Evolutionary conservation across 2,797 vertebrate genomes (phyloP).

Genomic region (Lindbergichthys nudifrons): DNA sequence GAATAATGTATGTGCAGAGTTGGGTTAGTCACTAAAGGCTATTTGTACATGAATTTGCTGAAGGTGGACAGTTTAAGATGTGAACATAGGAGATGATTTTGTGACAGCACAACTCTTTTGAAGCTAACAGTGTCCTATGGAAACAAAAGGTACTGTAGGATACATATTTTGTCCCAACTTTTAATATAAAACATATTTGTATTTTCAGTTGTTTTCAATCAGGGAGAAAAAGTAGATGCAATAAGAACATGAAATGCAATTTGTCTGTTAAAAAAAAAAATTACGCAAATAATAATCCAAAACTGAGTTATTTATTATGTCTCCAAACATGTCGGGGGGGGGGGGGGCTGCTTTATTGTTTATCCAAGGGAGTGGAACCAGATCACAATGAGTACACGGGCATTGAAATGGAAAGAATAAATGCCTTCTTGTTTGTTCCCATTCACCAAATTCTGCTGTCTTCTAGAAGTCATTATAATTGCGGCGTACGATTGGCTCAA

Average conservation of each 20-base stretch:
- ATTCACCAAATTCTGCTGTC: constrained; percentile 15
- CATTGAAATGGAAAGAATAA: constrained; percentile 6
- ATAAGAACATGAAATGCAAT: not conserved
- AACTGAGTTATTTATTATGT: not conserved
- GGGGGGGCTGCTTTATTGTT: too few relatives aligned
- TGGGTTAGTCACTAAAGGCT: not conserved
- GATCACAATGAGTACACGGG: not conserved
- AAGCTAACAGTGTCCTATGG: not conserved
- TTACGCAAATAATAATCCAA: not conserved
- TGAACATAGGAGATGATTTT: not conserved
- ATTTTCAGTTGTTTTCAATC: not conserved
- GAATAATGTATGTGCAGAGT: not conserved
- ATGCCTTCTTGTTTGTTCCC: constrained; percentile 24
- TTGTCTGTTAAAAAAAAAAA: not conserved
- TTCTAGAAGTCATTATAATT: constrained; percentile 30
- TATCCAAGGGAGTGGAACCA: not conserved
- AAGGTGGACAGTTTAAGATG: not conserved
- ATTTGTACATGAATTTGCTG: not conserved
- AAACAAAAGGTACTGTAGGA: not conserved
- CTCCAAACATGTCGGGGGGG: not conserved
- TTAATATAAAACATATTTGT: not conserved
- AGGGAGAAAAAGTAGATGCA: not conserved
- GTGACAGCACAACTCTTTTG: not conserved
- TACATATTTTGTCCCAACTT: not conserved
- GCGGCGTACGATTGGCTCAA: constrained; percentile 39